Conservation (phyloP, 2,888 invertebrate species). For the Cinara cedri region DNA sequence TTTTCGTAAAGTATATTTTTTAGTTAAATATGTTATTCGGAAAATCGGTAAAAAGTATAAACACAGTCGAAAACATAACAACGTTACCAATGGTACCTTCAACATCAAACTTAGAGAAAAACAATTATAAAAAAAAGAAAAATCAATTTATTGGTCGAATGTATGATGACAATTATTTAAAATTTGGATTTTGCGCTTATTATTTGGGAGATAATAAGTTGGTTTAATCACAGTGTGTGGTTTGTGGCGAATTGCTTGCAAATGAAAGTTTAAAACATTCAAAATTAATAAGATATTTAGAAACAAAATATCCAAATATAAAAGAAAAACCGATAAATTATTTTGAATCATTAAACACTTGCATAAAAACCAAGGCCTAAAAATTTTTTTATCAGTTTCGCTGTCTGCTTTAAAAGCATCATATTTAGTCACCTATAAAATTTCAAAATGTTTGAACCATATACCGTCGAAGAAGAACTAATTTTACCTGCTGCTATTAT, state of each 20-base stretch:
- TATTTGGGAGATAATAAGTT: background rate
- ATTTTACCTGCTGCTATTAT: too few species aligned
- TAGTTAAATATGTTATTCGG: background rate
- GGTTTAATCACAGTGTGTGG: slow-evolving; percentile 13
- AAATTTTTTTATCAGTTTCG: background rate
- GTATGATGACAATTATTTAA: slow-evolving; percentile 18
- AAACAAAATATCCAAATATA: background rate
- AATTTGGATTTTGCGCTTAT: slow-evolving; percentile 22
- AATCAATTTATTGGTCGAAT: slow-evolving; percentile 7
- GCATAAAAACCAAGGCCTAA: background rate
- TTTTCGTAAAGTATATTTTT: too few species aligned
- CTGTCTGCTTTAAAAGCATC: slow-evolving; percentile 1
- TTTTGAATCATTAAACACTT: background rate
- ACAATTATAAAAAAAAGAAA: background rate
- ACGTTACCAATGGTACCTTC: slow-evolving; percentile 10
- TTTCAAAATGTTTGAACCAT: too few species aligned
- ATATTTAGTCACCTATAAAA: background rate
- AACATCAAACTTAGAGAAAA: background rate
- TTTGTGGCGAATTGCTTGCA: too few species aligned
- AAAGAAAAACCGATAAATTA: background rate
- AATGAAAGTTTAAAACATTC: background rate
- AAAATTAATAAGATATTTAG: slow-evolving; percentile 10
- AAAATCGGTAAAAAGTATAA: slow-evolving; percentile 2
- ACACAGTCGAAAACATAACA: background rate
- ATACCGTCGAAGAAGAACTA: too few species aligned